These are phyloP conservation scores for Allobates femoralis DNA, from an alignment of 2,797 vertebrate species.

Conservation along the genomic window DNA sequence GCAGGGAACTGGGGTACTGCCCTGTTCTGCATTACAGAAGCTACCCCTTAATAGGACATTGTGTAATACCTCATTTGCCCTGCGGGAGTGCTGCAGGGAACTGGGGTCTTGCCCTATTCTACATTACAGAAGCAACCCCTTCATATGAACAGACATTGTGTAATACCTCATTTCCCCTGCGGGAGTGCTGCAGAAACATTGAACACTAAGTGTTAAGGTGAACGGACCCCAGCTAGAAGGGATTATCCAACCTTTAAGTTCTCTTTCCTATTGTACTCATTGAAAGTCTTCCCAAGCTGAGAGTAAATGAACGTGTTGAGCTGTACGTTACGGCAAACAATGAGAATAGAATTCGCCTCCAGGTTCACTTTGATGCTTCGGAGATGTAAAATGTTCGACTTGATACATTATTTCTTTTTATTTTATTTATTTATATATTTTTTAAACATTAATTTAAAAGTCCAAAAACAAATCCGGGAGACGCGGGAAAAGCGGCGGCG, in stretches of 20 bases:
- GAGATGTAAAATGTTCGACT: constrained; percentile 24
- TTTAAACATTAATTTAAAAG: constrained; percentile 41
- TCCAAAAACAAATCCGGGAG: constrained; percentile 32
- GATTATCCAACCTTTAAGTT: not conserved
- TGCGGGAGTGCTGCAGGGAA: no score
- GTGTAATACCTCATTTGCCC: not conserved
- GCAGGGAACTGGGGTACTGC: not conserved
- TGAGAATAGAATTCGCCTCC: constrained; percentile 4
- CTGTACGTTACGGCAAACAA: constrained; percentile 16
- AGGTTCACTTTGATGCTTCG: not conserved
- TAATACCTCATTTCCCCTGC: no score
- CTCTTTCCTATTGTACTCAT: not conserved
- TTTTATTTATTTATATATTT: not conserved
- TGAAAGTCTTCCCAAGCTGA: not conserved
- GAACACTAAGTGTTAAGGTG: no score
- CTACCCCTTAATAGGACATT: not conserved
- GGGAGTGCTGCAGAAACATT: no score
- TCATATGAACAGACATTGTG: not conserved
- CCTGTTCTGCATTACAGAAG: not conserved
- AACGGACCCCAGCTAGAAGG: no score
- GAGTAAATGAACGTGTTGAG: constrained; percentile 9
- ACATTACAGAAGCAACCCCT: not conserved
- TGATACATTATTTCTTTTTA: not conserved
- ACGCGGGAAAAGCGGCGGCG: not conserved
- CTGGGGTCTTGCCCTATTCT: not conserved